Evolutionary conservation across 2,888 invertebrate genomes (phyloP).

Genomic region (Protophormia terraenovae): DNA sequence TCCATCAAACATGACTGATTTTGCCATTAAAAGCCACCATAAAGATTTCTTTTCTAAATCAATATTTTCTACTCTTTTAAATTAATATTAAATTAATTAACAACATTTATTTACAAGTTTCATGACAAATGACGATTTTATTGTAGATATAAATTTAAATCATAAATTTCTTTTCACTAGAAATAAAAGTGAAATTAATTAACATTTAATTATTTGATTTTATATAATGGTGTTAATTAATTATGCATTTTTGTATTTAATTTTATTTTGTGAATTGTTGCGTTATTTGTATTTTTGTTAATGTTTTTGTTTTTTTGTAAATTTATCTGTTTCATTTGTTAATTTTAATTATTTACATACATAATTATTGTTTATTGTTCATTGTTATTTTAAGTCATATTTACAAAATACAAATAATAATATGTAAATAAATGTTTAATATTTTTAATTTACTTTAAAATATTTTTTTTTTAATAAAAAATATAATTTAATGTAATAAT

Average conservation of each 20-base stretch:
- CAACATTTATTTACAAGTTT: conserved; percentile 4
- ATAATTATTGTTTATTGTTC: conserved; percentile 37
- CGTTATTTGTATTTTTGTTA: conserved; percentile 17
- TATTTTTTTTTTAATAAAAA: neutral
- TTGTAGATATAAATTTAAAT: neutral
- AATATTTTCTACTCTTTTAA: neutral
- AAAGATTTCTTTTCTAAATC: conserved; percentile 19
- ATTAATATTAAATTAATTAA: conserved; percentile 53
- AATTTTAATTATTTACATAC: conserved; percentile 12
- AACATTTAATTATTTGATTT: conserved; percentile 3
- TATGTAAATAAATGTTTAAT: conserved; percentile 20
- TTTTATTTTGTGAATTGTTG: conserved; percentile 13
- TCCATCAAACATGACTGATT: conserved; percentile 68
- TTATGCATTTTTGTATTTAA: neutral
- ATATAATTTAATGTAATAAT: no score
- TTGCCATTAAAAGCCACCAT: conserved; percentile 60
- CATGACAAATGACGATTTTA: neutral
- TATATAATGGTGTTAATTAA: conserved; percentile 24
- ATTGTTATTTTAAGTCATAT: conserved; percentile 34
- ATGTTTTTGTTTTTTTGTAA: conserved; percentile 30
- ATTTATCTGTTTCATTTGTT: conserved; percentile 26
- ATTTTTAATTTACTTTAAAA: neutral
- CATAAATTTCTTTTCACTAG: conserved; percentile 16
- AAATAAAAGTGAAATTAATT: conserved; percentile 48
- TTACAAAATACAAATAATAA: neutral